These are phyloP conservation scores for Caenorhabditis sp. DNA, from an alignment of 2,888 invertebrate species.

Conservation along the genomic window DNA sequence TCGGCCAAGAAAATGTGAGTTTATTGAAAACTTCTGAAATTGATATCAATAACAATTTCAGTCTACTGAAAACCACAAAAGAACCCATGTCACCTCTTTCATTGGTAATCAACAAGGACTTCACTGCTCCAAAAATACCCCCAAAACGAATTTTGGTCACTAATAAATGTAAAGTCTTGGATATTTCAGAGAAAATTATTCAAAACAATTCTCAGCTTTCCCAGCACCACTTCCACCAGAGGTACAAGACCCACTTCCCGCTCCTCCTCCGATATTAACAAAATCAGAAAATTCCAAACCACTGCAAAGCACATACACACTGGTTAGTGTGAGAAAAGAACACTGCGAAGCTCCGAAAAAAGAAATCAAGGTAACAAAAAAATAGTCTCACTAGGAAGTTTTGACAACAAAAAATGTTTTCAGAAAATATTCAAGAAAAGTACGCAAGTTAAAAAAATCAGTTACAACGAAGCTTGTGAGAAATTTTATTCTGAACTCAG, in stretches of 20 bases:
- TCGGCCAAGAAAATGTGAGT: neutral
- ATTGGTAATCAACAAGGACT: neutral
- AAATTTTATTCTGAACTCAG: neutral
- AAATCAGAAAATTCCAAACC: neutral
- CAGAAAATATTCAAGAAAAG: neutral
- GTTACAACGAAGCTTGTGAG: slow-evolving; percentile 1
- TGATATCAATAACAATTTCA: no score
- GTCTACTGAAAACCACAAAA: neutral
- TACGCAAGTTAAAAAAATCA: neutral
- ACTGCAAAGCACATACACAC: neutral
- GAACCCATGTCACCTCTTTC: neutral
- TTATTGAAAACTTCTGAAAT: neutral
- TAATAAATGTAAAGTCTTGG: no score
- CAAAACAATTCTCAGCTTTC: no score
- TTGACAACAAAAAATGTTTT: neutral
- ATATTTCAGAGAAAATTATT: no score
- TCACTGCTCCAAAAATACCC: neutral
- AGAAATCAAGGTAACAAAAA: neutral
- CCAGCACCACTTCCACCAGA: no score
- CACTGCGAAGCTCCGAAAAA: neutral
- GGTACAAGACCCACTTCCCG: no score
- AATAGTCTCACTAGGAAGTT: neutral
- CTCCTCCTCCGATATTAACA: no score
- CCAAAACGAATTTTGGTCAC: no score
- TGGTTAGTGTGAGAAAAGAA: neutral